Percentiles rank a stretch among this genome's conserved stretches.
These are phyloP conservation scores for Leucopsar rothschildi DNA, from an alignment of 2,113 vertebrate species.

Conservation along the genomic window DNA sequence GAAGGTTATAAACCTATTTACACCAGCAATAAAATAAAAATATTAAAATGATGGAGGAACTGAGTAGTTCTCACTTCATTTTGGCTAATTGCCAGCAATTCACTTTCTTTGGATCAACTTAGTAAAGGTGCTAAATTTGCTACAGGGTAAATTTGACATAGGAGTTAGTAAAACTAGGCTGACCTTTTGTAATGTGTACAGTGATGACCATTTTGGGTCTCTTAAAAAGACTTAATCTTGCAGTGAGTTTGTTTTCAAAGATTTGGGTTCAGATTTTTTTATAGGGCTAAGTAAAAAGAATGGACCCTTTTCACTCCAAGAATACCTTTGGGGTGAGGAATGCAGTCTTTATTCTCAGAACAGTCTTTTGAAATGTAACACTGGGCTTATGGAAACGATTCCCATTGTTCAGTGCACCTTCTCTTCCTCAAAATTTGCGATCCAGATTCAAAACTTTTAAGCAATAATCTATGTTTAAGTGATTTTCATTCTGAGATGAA, in stretches of 20 bases:
- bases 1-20: slow-evolving; percentile 74
- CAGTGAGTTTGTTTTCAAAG: not conserved
- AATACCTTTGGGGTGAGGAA: not conserved
- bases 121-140: not conserved
- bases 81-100: slow-evolving; percentile 14
- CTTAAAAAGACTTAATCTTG: not conserved
- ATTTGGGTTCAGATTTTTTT: not conserved
- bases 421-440: not conserved
- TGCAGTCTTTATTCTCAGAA: not conserved
- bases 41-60: slow-evolving; percentile 59
- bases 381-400: not conserved
- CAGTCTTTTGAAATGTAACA: not conserved
- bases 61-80: slow-evolving; percentile 27
- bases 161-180: not conserved
- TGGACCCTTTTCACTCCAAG: not conserved
- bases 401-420: not conserved
- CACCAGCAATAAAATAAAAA: slow-evolving; percentile 49
- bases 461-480: not conserved
- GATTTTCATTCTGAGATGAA: not conserved
- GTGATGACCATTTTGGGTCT: not conserved
- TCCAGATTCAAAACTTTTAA: not conserved
- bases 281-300: not conserved
- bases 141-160: not conserved
- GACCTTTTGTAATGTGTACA: not conserved
- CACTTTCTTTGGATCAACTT: not conserved